Evolutionary conservation across 2,797 vertebrate genomes (phyloP).

Genomic region (Sciaenops ocellatus): DNA sequence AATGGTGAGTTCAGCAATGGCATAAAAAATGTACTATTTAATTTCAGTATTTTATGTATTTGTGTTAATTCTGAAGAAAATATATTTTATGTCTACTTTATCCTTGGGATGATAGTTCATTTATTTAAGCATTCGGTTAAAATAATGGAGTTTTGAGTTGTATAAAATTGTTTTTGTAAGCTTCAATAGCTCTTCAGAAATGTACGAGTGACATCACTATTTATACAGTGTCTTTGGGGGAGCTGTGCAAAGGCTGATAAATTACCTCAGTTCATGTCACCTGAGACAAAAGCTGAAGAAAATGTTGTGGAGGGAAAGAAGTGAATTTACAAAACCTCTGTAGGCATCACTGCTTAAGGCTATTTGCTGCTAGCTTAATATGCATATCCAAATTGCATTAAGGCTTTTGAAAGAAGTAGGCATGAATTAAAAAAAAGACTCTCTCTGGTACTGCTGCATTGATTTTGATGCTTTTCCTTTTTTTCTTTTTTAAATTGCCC

Average conservation of each 20-base stretch:
- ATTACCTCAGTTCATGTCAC: background rate
- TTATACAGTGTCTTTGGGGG: no score
- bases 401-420: background rate
- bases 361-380: background rate
- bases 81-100: no score
- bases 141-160: no score
- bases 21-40: background rate
- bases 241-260: background rate
- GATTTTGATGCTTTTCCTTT: background rate
- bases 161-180: no score
- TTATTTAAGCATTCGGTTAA: no score
- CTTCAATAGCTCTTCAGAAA: no score
- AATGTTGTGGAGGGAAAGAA: no score
- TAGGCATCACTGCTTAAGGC: background rate
- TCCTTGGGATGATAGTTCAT: no score
- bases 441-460: no score
- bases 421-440: background rate
- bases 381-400: background rate
- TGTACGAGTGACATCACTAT: no score
- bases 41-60: background rate
- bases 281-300: background rate
- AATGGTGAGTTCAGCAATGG: constrained; percentile 56
- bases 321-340: no score
- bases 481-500: background rate
- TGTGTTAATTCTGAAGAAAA: no score